Percentiles rank a stretch among this genome's conserved stretches.
Conservation (phyloP, 92 coral and sea anemone species). For the Pocillopora grandis region DNA sequence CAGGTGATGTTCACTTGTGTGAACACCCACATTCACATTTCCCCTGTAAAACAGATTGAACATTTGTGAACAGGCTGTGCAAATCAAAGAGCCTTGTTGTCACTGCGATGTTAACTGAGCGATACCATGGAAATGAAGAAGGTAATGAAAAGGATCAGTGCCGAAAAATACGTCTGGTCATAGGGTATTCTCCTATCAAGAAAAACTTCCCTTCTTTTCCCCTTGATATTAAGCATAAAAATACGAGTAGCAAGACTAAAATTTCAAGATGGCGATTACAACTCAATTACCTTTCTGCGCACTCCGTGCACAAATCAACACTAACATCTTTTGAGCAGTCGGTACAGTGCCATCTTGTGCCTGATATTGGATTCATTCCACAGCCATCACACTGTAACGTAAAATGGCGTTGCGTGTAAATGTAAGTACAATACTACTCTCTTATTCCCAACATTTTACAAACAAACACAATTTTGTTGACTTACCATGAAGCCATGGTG, state of each 20-base stretch:
- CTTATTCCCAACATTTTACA: neutral
- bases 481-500: conserved; percentile 60
- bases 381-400: conserved; percentile 82
- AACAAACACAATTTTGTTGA: neutral
- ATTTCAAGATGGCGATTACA: neutral
- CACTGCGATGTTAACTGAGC: too few relatives aligned
- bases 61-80: too few relatives aligned
- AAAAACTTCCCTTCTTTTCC: neutral
- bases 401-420: neutral
- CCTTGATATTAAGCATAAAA: neutral
- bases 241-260: neutral
- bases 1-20: conserved; percentile 67
- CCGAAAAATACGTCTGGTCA: too few relatives aligned
- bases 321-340: conserved; percentile 81
- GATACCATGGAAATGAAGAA: too few relatives aligned
- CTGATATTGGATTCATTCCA: conserved; percentile 72
- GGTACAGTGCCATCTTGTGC: conserved; percentile 88
- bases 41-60: conserved; percentile 41
- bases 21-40: conserved; percentile 57
- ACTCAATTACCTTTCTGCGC: conserved; percentile 61
- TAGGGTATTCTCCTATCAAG: too few relatives aligned
- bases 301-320: conserved; percentile 76
- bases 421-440: neutral
- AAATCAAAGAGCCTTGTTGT: too few relatives aligned
- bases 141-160: too few relatives aligned